phyloP scores from a whole-genome alignment of 2,888 invertebrate species.

The Pristionchus fissidentatus region DNA sequence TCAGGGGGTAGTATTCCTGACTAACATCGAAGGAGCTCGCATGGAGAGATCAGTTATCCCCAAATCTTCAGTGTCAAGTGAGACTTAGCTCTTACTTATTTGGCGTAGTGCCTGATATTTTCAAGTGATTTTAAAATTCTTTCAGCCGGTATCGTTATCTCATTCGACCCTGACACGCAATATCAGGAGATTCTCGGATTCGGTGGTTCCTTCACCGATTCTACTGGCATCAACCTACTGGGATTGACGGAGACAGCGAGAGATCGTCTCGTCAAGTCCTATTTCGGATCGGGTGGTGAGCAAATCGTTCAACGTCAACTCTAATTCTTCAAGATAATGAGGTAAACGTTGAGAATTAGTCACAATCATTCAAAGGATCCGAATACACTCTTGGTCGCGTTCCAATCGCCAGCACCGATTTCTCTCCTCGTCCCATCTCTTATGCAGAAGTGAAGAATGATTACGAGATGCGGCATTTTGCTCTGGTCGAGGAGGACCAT shows the following conservation, averaged over 20 bases:
- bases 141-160: constrained; percentile 18
- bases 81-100: background rate
- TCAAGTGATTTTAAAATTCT: background rate
- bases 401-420: constrained; percentile 89
- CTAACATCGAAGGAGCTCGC: constrained; percentile 2
- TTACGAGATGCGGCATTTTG: constrained; percentile 80
- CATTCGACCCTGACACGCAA: constrained; percentile 1
- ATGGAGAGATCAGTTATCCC: constrained; percentile 10
- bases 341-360: background rate
- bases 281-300: constrained; percentile 39
- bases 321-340: background rate
- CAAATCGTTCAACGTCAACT: background rate
- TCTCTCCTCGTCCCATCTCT: constrained; percentile 79
- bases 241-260: constrained; percentile 80
- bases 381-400: constrained; percentile 86
- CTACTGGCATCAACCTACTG: constrained; percentile 83
- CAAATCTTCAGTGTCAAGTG: background rate
- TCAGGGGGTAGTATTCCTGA: constrained; percentile 9
- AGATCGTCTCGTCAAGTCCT: constrained; percentile 52
- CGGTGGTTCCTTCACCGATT: constrained; percentile 88
- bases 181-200: constrained; percentile 56
- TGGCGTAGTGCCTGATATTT: background rate
- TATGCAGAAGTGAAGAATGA: constrained; percentile 76
- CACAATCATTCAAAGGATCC: too few species aligned
- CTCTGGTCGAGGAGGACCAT: constrained; percentile 82